Evolutionary conservation across 2,888 invertebrate genomes (phyloP), one percentile per base, ranked within the genome.

Genomic region (Drosophila setosimentum): DNA sequence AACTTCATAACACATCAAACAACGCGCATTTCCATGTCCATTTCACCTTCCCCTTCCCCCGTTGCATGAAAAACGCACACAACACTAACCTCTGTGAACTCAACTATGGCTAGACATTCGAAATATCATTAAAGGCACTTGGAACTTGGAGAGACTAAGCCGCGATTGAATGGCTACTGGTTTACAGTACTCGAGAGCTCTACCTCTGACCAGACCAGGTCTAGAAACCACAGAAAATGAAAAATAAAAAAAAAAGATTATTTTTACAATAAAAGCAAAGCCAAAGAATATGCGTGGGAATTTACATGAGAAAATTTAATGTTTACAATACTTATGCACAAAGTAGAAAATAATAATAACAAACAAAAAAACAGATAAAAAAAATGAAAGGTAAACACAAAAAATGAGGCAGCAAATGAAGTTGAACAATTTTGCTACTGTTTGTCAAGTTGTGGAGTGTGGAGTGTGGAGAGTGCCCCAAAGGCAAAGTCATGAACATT

Each of bases 401-500:
- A 73, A 76, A 80, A 77, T 78, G 62, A 54, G 76, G 68, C 78
- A 84, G 49, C 84, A 81, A 83, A 81, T 84, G 72, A 83, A 87
- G 87, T 78, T 76, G 73, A 87, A 87, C 82, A 84, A 73, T 77
- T 83, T 84, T 82, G 83, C 83, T 83, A 83, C 83, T 87, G 83
- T 87, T 80, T 81, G 78, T 72, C 70, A 70, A 71, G 71, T 72
- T 30, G 53, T 24, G 35, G 60, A 65, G 66, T 65, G 61, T 76
- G 60, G 65, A n/a, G n/a, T n/a, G n/a, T n/a, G n/a, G 59, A 67
- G 72, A 73, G 67, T 79, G 59, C 59, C 69, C 59, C 55, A 77
- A 77, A 80, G 82, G 83, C 69, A 69, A 49, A 76, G 78, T 76
- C 78, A 76, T 76, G 73, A 65, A 57, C 68, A 72, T 35, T 53